Evolutionary conservation across 2,888 invertebrate species (phyloP).

Genomic region (Itoplectis maculator): DNA sequence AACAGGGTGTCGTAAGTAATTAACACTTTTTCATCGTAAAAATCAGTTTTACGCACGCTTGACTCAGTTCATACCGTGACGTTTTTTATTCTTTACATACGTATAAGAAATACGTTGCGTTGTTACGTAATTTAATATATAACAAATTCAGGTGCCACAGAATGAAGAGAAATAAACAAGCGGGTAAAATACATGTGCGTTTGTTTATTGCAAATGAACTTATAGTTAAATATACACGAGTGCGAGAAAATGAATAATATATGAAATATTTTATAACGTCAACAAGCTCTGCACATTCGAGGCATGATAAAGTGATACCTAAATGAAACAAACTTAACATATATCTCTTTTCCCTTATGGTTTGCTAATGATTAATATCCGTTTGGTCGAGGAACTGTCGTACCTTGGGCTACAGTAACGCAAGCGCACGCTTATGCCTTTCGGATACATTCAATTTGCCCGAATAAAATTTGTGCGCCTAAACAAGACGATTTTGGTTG

Average conservation of each 20-base stretch:
- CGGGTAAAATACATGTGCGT: constrained; percentile 31
- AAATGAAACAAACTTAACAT: constrained; percentile 59
- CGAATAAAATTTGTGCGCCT: constrained; percentile 55
- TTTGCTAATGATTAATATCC: constrained; percentile 45
- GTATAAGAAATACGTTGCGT: too few species aligned
- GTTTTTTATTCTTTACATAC: too few species aligned
- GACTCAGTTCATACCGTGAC: too few species aligned
- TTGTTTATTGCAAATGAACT: constrained; percentile 36
- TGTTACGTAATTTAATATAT: too few species aligned
- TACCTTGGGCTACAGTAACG: constrained; percentile 13
- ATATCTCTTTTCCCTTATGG: constrained; percentile 29
- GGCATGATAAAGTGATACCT: constrained; percentile 35
- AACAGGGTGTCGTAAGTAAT: too few species aligned
- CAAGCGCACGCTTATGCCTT: background rate
- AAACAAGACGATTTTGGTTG: constrained; percentile 9
- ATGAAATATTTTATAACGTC: constrained; percentile 54
- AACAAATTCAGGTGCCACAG: too few species aligned
- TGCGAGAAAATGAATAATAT: constrained; percentile 28
- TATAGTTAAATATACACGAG: background rate
- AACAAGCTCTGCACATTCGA: constrained; percentile 41
- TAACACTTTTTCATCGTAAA: too few species aligned
- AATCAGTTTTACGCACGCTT: too few species aligned
- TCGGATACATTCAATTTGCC: background rate
- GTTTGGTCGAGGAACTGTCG: constrained; percentile 34
- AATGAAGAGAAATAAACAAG: background rate